Evolutionary conservation across 2,888 invertebrate genomes (phyloP), one percentile per base, ranked within the genome.

Genomic region (Scaptomyza flava): DNA sequence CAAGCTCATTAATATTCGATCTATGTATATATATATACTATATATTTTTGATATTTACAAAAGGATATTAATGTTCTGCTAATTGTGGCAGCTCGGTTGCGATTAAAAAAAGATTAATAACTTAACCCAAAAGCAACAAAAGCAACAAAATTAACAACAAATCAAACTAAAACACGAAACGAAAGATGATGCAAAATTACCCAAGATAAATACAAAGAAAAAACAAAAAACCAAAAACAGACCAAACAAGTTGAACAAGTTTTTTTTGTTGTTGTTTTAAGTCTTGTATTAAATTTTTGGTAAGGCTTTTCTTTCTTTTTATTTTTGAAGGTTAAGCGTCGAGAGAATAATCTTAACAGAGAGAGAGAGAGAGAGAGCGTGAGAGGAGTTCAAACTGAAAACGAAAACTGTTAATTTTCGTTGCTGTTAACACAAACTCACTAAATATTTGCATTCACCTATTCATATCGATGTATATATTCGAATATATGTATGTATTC

Each of bases 201-300:
- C 66, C 42, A 48, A 48, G 62, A 74, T 50, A 58, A n/a, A n/a
- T n/a, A n/a, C n/a, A n/a, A n/a, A n/a, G n/a, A 6, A 36, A 36
- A n/a, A 11, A 51, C 8, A 41, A 47, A 41, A 23, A 17, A 17
- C 17, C 1, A 17, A 17, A 51, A 68, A 43, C 59, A 67, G 48
- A 65, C 78, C 71, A 81, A 87, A 83, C 83, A 76, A 81, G 87
- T 85, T 79, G 50, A 71, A 76, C 87, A 71, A 83, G 87, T 83
- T 87, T 38, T 38, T 36, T 71, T 54, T 34, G 3, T n/a, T n/a
- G n/a, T n/a, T 23, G 3, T 12, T n/a, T 73, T 56, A 60, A 52
- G 59, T 68, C 54, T 66, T 48, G 65, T 72, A 63, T 74, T 70
- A 62, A 72, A 74, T 58, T 56, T 41, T 77, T 67, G 66, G 70